Conservation (phyloP, 2,113 vertebrate species). For the Bagarius yarrelli region DNA sequence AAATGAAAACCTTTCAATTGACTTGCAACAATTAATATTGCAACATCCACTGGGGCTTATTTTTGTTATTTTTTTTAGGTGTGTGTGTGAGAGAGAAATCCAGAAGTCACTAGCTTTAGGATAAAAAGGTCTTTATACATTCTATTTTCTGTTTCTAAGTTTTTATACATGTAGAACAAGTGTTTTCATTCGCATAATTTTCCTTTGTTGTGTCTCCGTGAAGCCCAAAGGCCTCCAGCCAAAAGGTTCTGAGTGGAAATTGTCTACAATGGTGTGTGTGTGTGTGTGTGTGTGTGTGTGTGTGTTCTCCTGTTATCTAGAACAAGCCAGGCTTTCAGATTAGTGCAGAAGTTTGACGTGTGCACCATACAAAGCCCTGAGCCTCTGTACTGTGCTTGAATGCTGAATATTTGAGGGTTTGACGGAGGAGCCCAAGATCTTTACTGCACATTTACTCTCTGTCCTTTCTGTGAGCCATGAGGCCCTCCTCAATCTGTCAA, state of each 20-base stretch:
- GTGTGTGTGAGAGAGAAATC: too few relatives aligned
- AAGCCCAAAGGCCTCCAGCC: not conserved
- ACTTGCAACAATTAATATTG: not conserved
- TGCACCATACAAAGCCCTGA: not conserved
- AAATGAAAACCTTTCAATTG: not conserved
- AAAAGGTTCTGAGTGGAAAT: not conserved
- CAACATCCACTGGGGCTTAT: not conserved
- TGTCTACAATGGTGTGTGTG: not conserved
- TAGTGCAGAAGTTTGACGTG: not conserved
- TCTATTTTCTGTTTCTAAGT: not conserved
- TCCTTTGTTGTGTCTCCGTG: not conserved
- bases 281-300: too few relatives aligned
- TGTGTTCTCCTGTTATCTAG: not conserved
- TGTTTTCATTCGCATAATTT: not conserved
- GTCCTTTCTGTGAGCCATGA: conserved; percentile 46
- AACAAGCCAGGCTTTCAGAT: not conserved
- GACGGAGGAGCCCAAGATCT: conserved; percentile 42
- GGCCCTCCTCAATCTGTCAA: conserved; percentile 47
- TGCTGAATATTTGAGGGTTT: conserved; percentile 60
- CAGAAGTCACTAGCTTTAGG: too few relatives aligned
- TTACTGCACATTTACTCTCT: conserved; percentile 23
- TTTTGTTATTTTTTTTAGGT: not conserved
- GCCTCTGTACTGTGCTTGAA: conserved; percentile 40
- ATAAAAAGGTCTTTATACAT: not conserved
- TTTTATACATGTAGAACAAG: not conserved